Evolutionary conservation across 2,888 invertebrate genomes (phyloP).

Genomic region (Lasioglossum morio): DNA sequence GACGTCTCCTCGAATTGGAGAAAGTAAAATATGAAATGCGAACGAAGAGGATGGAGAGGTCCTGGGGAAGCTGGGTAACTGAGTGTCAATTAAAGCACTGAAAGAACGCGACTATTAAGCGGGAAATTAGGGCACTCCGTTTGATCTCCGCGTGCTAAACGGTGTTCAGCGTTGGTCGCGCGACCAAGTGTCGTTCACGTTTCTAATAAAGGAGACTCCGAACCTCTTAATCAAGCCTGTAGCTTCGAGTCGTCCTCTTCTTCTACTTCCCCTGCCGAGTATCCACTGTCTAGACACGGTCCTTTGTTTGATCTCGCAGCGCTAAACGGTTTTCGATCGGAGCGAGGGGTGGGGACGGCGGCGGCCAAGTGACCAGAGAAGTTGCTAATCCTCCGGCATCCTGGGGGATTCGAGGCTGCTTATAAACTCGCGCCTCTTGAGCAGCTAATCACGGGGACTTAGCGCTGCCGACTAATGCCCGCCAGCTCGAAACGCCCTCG

Average conservation of each 20-base stretch:
- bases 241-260: not conserved
- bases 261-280: not conserved
- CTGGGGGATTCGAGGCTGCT: slow-evolving; percentile 55
- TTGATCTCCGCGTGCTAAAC: not conserved
- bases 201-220: not conserved
- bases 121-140: not conserved
- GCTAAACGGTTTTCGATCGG: slow-evolving; percentile 52
- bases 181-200: not conserved
- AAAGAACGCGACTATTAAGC: not conserved
- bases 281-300: not conserved
- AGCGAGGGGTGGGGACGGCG: not conserved
- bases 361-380: slow-evolving; percentile 53
- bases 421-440: slow-evolving; percentile 56
- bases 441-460: slow-evolving; percentile 67
- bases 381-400: slow-evolving; percentile 61
- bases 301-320: not conserved
- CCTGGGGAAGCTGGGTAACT: not conserved
- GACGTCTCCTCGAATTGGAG: not conserved
- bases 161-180: not conserved
- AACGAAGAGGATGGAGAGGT: not conserved
- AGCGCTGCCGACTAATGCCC: slow-evolving; percentile 59
- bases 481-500: slow-evolving; percentile 42
- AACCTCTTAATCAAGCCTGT: not conserved
- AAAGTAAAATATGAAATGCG: not conserved
- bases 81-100: not conserved